Evolutionary conservation across 92 coral and sea anemone species (phyloP).

Genomic region (Epizoanthus illoricatus): DNA sequence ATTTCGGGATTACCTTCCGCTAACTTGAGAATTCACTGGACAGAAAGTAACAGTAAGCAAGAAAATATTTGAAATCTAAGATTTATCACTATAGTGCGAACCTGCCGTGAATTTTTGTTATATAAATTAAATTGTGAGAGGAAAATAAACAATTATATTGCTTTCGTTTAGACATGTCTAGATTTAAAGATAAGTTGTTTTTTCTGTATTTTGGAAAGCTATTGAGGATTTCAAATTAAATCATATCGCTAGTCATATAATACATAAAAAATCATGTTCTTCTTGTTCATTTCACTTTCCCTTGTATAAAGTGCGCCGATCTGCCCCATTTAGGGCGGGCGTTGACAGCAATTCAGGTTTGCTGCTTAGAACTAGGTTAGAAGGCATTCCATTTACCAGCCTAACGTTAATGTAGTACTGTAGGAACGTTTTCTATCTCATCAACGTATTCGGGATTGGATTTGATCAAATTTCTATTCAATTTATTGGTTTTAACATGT

Average conservation of each 20-base stretch:
- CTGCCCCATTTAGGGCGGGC: too few relatives aligned
- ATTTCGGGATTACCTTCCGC: conserved; percentile 11
- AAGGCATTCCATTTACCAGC: too few relatives aligned
- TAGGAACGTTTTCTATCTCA: too few relatives aligned
- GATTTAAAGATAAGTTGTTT: not conserved
- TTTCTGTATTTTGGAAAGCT: not conserved
- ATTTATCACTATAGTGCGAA: not conserved
- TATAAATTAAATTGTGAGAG: not conserved
- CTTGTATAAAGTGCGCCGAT: too few relatives aligned
- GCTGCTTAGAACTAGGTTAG: too few relatives aligned
- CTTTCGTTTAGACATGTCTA: not conserved
- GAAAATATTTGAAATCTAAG: not conserved
- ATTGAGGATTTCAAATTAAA: not conserved
- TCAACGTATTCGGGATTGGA: too few relatives aligned
- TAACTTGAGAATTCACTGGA: not conserved
- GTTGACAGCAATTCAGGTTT: too few relatives aligned
- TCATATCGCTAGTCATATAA: not conserved
- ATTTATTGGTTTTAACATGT: too few relatives aligned
- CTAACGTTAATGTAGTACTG: too few relatives aligned
- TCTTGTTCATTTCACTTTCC: too few relatives aligned
- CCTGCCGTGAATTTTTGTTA: not conserved
- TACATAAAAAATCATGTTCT: too few relatives aligned
- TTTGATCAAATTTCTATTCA: too few relatives aligned
- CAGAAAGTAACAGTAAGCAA: not conserved
- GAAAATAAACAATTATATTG: not conserved